phyloP scores from a whole-genome alignment of 2,797 vertebrate genomes.

The Chlorospingus semifuscus region DNA sequence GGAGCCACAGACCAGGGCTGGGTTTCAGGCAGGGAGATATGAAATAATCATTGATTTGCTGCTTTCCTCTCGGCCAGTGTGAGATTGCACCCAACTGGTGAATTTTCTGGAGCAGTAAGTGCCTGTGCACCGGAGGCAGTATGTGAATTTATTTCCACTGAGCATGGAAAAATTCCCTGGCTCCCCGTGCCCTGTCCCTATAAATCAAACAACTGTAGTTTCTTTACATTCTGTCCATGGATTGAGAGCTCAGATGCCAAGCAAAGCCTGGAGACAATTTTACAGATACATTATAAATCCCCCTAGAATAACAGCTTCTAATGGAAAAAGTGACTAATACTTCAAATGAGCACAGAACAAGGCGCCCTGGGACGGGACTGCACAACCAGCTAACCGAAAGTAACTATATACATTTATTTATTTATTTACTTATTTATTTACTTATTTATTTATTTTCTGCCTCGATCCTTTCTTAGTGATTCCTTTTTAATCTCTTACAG shows the following conservation, averaged over 20 bases:
- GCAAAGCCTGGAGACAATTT: constrained; percentile 62
- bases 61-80: not conserved
- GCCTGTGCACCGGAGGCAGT: not conserved
- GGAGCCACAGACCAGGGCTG: not conserved
- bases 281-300: constrained; percentile 59
- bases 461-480: not conserved
- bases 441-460: not conserved
- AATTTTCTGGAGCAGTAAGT: not conserved
- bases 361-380: not conserved
- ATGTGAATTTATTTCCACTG: constrained; percentile 26
- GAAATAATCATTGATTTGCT: not conserved
- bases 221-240: constrained; percentile 28
- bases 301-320: constrained; percentile 48
- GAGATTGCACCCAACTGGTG: not conserved
- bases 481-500: constrained; percentile 42
- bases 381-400: constrained; percentile 15
- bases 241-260: constrained; percentile 42
- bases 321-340: constrained; percentile 68
- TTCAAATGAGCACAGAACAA: not conserved
- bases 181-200: not conserved
- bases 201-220: constrained; percentile 47
- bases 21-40: not conserved
- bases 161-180: constrained; percentile 23
- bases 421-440: not conserved
- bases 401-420: constrained; percentile 47